Evolutionary conservation across 2,888 invertebrate genomes (phyloP), one percentile per base, ranked within the genome.

Genomic region (Macrosoma leucophasiata): DNA sequence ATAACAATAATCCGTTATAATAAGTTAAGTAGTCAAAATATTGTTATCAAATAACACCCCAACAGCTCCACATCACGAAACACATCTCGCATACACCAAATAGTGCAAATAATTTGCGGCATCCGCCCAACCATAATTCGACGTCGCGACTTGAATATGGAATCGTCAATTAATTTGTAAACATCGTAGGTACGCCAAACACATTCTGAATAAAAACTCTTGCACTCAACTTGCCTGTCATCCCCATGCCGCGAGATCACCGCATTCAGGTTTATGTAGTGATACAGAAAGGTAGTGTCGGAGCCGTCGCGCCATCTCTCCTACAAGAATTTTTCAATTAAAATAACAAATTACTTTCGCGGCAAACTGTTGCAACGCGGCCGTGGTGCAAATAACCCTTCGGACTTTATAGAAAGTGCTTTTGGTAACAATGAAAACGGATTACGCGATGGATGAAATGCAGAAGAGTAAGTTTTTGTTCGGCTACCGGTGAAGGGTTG

Each of bases 401-500:
- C 47, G 54, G 55, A 59, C 57, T 59, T 52, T 50, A 61, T 65
- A 62, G 60, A 70, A 67, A 75, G 77, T 76, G 79, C 52, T 56
- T 45, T 50, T 52, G 35, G 61, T 58, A 46, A 36, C 53, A 68
- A 84, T 84, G 84, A 84, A 84, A 74, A 77, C 84, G 78, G 84
- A 84, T 79, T 84, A 84, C 71, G 79, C 82, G 44, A 72, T 84
- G 79, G 84, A 84, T 70, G 84, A 79, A 50, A 71, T 79, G 75
- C 81, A 84, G 61, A 84, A 82, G 70, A 75, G 84, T 84, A 71
- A 84, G 82, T 81, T 46, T 21, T 21, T n/a, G n/a, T n/a, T n/a
- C n/a, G n/a, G n/a, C n/a, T n/a, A n/a, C n/a, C n/a, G n/a, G n/a
- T n/a, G n/a, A n/a, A n/a, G n/a, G n/a, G n/a, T n/a, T n/a, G n/a